Evolutionary conservation across 2,888 invertebrate species (phyloP).

Genomic region (Tachina lurida): DNA sequence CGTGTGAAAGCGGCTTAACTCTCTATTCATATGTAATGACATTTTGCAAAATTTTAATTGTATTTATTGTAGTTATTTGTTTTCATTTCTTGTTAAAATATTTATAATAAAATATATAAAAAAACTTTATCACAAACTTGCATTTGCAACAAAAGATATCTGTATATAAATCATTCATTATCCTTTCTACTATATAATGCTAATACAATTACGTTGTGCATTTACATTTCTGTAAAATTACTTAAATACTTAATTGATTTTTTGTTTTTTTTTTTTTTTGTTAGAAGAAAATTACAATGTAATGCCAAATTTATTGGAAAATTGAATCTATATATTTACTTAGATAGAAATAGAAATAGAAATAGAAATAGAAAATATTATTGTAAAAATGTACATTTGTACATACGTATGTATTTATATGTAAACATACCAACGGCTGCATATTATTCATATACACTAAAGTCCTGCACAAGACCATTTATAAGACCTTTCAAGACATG

Average conservation of each 20-base stretch:
- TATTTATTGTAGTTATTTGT: conserved; percentile 20
- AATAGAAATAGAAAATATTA: neutral
- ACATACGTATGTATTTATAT: neutral
- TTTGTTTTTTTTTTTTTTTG: conserved; percentile 5
- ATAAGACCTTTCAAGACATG: no score
- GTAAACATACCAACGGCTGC: neutral
- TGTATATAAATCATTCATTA: neutral
- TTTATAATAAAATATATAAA: conserved; percentile 5
- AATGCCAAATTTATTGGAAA: conserved; percentile 22
- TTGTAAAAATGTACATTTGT: neutral
- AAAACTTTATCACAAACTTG: neutral
- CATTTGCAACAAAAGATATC: neutral
- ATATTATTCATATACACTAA: no score
- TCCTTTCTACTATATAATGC: neutral
- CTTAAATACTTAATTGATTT: neutral
- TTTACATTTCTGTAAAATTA: neutral
- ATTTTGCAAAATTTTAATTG: no score
- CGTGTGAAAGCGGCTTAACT: neutral
- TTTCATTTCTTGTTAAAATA: conserved; percentile 10
- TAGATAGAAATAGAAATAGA: neutral
- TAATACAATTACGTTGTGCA: neutral
- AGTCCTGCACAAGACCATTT: no score
- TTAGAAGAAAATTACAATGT: conserved; percentile 1
- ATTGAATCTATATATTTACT: neutral
- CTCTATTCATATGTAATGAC: no score